Conservation (phyloP, 2,888 invertebrate genomes). For the Volucella bombylans region DNA sequence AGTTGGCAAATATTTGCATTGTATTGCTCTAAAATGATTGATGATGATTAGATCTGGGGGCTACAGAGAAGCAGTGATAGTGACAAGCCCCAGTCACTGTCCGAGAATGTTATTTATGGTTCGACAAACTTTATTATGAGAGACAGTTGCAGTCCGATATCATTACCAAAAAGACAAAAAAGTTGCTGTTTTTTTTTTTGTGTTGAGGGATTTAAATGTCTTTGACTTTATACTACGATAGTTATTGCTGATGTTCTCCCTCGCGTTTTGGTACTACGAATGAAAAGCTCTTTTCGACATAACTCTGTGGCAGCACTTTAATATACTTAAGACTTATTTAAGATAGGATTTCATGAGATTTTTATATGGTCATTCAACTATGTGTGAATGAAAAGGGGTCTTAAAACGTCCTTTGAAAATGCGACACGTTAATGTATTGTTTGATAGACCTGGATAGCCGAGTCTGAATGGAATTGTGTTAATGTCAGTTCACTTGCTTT, state of each 20-base stretch:
- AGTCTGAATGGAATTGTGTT: too few species aligned
- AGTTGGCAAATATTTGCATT: constrained; percentile 66
- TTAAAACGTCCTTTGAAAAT: too few species aligned
- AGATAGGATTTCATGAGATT: too few species aligned
- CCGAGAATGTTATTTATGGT: constrained; percentile 40
- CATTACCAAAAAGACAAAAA: constrained; percentile 7
- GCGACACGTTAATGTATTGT: too few species aligned
- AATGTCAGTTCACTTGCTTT: too few species aligned
- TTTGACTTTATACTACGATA: constrained; percentile 6
- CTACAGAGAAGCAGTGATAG: constrained; percentile 22
- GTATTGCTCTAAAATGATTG: constrained; percentile 67
- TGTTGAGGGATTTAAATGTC: constrained; percentile 15
- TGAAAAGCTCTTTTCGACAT: too few species aligned
- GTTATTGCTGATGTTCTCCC: constrained; percentile 2
- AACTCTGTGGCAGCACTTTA: too few species aligned
- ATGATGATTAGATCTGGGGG: constrained; percentile 62
- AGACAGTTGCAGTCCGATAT: constrained; percentile 29
- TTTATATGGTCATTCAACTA: too few species aligned
- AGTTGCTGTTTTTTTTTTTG: neutral
- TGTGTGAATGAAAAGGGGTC: too few species aligned
- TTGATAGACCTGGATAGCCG: too few species aligned
- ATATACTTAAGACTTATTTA: too few species aligned
- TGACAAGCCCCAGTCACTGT: neutral
- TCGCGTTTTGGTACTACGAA: too few species aligned
- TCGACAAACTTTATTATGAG: constrained; percentile 14